Conservation (phyloP, 1,140 invertebrate genomes). For the Yoshiicerus persimilis region DNA sequence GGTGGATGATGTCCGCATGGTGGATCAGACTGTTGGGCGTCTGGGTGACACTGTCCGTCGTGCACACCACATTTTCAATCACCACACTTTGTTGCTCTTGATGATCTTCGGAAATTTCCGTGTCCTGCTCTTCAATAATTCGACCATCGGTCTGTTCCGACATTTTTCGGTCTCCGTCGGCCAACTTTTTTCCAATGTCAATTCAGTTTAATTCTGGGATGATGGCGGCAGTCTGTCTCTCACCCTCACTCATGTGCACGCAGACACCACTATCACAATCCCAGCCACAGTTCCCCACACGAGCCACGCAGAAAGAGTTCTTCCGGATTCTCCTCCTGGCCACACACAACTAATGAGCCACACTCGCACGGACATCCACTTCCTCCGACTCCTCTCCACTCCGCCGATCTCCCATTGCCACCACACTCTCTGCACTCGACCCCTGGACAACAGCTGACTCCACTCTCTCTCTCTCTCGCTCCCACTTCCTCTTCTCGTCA, state of each 20-base stretch:
- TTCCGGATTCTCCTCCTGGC: neutral
- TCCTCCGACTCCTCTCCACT: neutral
- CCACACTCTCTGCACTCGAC: too few relatives aligned
- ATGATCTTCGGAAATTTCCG: slow-evolving; percentile 41
- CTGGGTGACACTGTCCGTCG: slow-evolving; percentile 4
- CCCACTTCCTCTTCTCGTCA: too few relatives aligned
- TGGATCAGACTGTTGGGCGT: neutral
- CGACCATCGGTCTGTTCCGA: slow-evolving; percentile 41
- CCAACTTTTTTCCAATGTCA: slow-evolving; percentile 10
- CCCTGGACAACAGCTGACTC: too few relatives aligned
- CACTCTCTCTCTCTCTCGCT: too few relatives aligned
- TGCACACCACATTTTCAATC: slow-evolving; percentile 35
- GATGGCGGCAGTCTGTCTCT: neutral
- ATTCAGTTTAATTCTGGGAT: slow-evolving; percentile 16
- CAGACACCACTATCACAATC: neutral
- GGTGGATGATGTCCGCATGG: neutral
- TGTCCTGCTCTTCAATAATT: slow-evolving; percentile 35
- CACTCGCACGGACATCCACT: neutral
- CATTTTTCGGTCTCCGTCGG: slow-evolving; percentile 41
- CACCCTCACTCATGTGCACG: neutral
- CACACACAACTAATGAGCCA: neutral
- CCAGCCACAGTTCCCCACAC: neutral
- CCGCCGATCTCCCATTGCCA: neutral
- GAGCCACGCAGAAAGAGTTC: neutral
- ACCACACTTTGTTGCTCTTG: slow-evolving; percentile 30